phyloP scores from a whole-genome alignment of 2,113 vertebrate species.

The Xiphophorus hellerii region DNA sequence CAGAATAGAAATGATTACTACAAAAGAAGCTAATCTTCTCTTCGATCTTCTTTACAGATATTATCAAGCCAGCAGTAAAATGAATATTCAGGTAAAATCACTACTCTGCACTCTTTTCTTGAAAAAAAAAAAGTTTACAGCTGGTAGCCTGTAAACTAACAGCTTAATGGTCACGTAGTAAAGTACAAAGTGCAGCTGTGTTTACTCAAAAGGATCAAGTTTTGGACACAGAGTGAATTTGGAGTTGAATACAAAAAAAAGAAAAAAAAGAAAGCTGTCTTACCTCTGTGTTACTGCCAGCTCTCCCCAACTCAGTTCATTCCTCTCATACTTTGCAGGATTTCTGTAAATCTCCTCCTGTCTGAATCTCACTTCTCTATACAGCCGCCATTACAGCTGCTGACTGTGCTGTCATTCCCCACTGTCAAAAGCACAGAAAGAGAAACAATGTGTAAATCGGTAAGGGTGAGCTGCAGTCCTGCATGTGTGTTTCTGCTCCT shows the following conservation, averaged over 20 bases:
- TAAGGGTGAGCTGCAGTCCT: background rate
- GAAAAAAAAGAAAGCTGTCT: conserved; percentile 11
- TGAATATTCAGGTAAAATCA: conserved; percentile 15
- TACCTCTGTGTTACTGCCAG: conserved; percentile 73
- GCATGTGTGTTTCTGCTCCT: conserved; percentile 14
- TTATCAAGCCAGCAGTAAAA: background rate
- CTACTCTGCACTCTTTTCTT: background rate
- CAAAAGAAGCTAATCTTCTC: background rate
- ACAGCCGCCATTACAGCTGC: conserved; percentile 35
- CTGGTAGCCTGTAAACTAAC: background rate
- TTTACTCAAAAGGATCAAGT: background rate
- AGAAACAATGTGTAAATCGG: conserved; percentile 3
- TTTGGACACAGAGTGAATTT: background rate
- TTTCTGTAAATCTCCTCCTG: conserved; percentile 10
- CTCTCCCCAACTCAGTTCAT: conserved; percentile 55
- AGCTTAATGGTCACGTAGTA: conserved; percentile 23
- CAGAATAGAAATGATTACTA: background rate
- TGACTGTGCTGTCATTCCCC: conserved; percentile 34
- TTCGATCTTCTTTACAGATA: background rate
- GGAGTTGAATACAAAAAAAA: background rate
- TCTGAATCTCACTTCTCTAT: conserved; percentile 11
- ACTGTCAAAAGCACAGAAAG: conserved; percentile 14
- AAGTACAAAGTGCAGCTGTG: conserved; percentile 56
- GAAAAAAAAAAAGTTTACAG: background rate
- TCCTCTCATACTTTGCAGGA: conserved; percentile 55